Evolutionary conservation across 1,140 invertebrate species (phyloP), one percentile per base, ranked within the genome.

Genomic region (Ceratitis capitata): DNA sequence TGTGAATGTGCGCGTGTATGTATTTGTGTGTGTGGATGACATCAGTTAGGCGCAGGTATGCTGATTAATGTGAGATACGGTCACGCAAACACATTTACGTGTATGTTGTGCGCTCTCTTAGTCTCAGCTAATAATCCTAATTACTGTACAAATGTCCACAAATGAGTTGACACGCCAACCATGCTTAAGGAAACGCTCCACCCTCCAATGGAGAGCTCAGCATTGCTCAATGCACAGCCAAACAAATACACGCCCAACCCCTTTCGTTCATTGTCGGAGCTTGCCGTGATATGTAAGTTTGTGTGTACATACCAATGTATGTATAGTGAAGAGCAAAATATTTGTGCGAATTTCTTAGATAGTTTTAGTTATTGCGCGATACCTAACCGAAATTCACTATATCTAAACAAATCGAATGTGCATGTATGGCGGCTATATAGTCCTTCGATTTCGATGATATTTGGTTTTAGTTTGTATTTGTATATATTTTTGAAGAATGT

Each of bases 111-210:
- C n/a, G 51, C 35, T n/a, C 39, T 29, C 23, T 29, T 26, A 61
- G 2, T 29, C 58, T 61, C 23, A 19, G 61, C 29, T 69, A 69
- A 69, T 69, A 69, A 69, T 39, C 61, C 61, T 39, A 69, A 69
- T 69, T 69, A 69, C 61, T 19, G 5, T 23, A 78, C 39, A 78
- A 78, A 78, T 78, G 42, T 47, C 69, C 69, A 78, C 69, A 78
- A 78, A 78, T 45, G 69, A 45, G 69, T 78, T 78, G 69, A 78
- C 69, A 78, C 16, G 69, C 69, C 69, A 78, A 45, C 69, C n/a
- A 23, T 45, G 42, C 39, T 78, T 39, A 78, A 78, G 69, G 69
- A 78, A 45, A 78, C 35, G n/a, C 39, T 9, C 69, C n/a, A 3
- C 12, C 23, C 5, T 26, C 39, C 16, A 69, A 0, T 19, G 12